phyloP scores from a whole-genome alignment of 1,140 invertebrate species.

The Bombus balteatus region DNA sequence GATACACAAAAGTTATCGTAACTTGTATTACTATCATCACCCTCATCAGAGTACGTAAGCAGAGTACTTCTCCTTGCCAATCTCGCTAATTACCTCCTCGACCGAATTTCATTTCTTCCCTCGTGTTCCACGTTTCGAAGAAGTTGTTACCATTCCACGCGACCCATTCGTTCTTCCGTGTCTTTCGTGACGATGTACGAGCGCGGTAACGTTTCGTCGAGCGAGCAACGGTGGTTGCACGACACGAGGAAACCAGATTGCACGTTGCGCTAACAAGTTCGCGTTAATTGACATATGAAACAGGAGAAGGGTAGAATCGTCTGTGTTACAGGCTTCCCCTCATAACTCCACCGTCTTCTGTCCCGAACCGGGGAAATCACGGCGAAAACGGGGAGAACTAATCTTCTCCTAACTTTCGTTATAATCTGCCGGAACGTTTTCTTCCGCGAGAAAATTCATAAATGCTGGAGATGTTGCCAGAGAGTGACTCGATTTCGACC shows the following conservation, averaged over 20 bases:
- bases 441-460: not conserved
- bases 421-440: constrained; percentile 16
- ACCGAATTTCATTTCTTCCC: not conserved
- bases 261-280: constrained; percentile 28
- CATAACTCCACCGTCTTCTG: not conserved
- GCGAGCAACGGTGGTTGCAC: not conserved
- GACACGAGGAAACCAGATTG: constrained; percentile 22
- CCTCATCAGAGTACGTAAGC: not conserved
- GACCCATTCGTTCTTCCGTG: constrained; percentile 1
- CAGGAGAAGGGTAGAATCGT: not conserved
- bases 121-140: constrained; percentile 6
- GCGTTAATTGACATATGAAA: constrained; percentile 37
- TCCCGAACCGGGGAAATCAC: not conserved
- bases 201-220: no score
- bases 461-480: not conserved
- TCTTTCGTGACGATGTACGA: not conserved
- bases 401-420: constrained; percentile 27
- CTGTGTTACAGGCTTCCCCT: not conserved
- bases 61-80: no score
- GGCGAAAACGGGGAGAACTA: not conserved
- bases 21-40: not conserved
- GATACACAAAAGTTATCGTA: not conserved
- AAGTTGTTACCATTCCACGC: constrained; percentile 20
- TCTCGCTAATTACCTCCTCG: constrained; percentile 13
- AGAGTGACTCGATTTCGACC: not conserved